Percentiles rank a stretch among this genome's conserved stretches.
Conservation (phyloP, 92 coral and sea anemone genomes). For the Pocillopora grandis region DNA sequence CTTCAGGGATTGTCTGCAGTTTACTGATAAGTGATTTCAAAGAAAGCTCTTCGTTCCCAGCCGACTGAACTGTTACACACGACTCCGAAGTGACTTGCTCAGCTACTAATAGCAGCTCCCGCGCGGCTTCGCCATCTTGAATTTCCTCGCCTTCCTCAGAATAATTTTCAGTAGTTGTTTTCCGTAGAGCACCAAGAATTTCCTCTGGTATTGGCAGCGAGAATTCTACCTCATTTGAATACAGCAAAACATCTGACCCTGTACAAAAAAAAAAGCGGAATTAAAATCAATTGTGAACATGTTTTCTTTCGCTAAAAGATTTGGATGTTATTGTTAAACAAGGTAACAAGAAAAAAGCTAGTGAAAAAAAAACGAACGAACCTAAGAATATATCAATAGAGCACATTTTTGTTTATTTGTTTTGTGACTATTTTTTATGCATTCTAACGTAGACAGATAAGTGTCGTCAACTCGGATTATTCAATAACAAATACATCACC, state of each 20-base stretch:
- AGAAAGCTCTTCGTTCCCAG: constrained; percentile 14
- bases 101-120: constrained; percentile 62
- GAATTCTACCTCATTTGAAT: constrained; percentile 81
- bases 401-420: background rate
- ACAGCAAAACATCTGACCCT: constrained; percentile 56
- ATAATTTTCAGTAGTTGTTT: background rate
- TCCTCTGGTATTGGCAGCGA: constrained; percentile 71
- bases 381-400: background rate
- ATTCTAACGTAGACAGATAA: background rate
- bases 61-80: constrained; percentile 5
- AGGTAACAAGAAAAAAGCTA: background rate
- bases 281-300: background rate
- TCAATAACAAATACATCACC: background rate
- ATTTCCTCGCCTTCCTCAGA: constrained; percentile 4
- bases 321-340: background rate
- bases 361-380: background rate
- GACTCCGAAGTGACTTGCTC: constrained; percentile 41
- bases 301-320: background rate
- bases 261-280: background rate
- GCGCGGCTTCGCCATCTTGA: constrained; percentile 19
- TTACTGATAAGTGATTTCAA: constrained; percentile 24
- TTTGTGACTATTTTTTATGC: constrained; percentile 4
- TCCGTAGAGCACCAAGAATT: constrained; percentile 32
- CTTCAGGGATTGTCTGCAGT: constrained; percentile 73
- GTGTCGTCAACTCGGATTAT: background rate